phyloP scores from a whole-genome alignment of 1,140 invertebrate species.

The Grapholita molesta region DNA sequence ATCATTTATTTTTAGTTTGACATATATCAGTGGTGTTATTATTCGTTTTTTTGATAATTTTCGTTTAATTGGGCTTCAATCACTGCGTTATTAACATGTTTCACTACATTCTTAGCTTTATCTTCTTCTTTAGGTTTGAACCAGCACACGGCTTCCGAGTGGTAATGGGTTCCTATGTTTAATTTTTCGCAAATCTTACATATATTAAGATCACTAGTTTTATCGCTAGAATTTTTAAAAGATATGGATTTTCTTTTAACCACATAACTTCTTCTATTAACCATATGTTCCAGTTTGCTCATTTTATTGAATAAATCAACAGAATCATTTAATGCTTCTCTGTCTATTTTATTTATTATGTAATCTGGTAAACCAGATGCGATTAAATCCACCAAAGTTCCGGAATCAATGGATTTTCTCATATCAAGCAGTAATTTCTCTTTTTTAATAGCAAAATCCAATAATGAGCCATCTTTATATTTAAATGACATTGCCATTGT shows the following conservation, averaged over 20 bases:
- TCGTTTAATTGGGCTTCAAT: conserved; percentile 63
- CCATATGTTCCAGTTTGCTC: conserved; percentile 34
- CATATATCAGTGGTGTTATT: conserved; percentile 22
- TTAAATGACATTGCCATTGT: conserved; percentile 35
- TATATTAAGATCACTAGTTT: conserved; percentile 19
- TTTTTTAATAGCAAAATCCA: conserved; percentile 50
- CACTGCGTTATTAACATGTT: not conserved
- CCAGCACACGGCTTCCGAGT: conserved; percentile 30
- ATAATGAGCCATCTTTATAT: conserved; percentile 42
- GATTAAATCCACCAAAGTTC: conserved; percentile 38
- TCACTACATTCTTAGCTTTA: conserved; percentile 7
- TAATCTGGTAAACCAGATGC: conserved; percentile 39
- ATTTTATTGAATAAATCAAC: conserved; percentile 35
- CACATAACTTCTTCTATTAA: conserved; percentile 22
- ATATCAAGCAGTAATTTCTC: conserved; percentile 42
- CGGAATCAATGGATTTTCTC: conserved; percentile 32
- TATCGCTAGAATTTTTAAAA: not conserved
- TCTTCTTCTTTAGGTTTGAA: conserved; percentile 7
- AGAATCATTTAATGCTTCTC: conserved; percentile 29
- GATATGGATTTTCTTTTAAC: not conserved
- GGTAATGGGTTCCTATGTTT: conserved; percentile 29
- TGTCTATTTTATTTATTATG: conserved; percentile 40
- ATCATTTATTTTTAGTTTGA: conserved; percentile 36
- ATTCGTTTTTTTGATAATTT: conserved; percentile 5
- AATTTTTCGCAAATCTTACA: conserved; percentile 31